Percentiles rank a stretch among this genome's conserved stretches.
Evolutionary conservation across 2,113 vertebrate species (phyloP).

Genomic region (Callorhinus ursinus): DNA sequence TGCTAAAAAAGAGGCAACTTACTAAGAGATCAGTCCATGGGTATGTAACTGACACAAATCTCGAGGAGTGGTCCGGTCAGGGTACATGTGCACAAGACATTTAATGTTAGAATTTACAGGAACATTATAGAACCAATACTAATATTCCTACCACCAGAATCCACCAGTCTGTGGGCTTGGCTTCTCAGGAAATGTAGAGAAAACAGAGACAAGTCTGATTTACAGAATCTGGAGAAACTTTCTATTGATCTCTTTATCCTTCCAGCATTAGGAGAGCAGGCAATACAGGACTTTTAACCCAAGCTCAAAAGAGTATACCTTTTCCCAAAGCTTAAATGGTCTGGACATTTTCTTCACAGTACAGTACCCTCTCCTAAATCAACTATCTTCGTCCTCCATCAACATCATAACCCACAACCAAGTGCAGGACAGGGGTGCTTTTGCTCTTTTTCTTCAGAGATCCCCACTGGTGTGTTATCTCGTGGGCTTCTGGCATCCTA

Average conservation of each 20-base stretch:
- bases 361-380: not conserved
- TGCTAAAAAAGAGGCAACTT: not conserved
- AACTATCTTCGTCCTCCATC: not conserved
- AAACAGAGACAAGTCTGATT: conserved; percentile 50
- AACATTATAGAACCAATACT: not conserved
- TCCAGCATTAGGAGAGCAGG: conserved; percentile 19
- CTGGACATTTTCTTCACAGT: not conserved
- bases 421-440: not conserved
- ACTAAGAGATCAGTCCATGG: not conserved
- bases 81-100: not conserved
- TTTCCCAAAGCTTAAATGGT: not conserved
- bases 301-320: not conserved
- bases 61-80: not conserved
- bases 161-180: not conserved
- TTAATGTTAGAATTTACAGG: not conserved
- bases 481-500: not conserved
- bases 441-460: not conserved
- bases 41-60: not conserved
- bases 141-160: not conserved
- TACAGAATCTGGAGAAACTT: conserved; percentile 40
- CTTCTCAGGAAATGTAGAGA: conserved; percentile 7
- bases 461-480: not conserved
- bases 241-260: conserved; percentile 64
- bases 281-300: conserved; percentile 36
- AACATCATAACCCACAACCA: not conserved